Conservation (phyloP, 2,888 invertebrate genomes). For the Sphaerophoria taeniata region DNA sequence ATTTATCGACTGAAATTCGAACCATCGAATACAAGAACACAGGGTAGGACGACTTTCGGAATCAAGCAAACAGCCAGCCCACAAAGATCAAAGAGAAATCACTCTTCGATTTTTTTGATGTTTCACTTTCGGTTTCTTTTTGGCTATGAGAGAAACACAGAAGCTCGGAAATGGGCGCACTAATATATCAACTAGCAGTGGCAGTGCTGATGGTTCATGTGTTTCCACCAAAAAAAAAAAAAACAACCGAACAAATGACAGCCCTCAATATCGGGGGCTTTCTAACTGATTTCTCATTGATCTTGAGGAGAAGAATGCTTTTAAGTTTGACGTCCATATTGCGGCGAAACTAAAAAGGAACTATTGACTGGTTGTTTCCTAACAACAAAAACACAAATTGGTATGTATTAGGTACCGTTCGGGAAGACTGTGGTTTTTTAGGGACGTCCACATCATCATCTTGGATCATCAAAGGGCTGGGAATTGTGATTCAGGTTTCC, state of each 20-base stretch:
- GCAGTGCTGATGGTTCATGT: slow-evolving; percentile 22
- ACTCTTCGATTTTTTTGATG: slow-evolving; percentile 59
- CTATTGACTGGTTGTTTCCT: slow-evolving; percentile 53
- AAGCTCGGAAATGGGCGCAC: slow-evolving; percentile 32
- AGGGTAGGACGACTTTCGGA: slow-evolving; percentile 28
- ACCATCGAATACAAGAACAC: slow-evolving; percentile 4
- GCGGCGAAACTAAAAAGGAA: slow-evolving; percentile 66
- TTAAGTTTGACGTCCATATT: slow-evolving; percentile 42
- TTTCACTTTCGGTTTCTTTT: slow-evolving; percentile 58
- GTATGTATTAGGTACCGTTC: background rate
- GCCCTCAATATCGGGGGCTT: slow-evolving; percentile 4
- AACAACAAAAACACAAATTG: slow-evolving; percentile 47
- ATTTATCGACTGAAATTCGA: slow-evolving; percentile 70
- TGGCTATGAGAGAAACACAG: slow-evolving; percentile 8
- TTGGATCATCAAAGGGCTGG: slow-evolving; percentile 66
- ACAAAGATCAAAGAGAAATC: slow-evolving; percentile 66
- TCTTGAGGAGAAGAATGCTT: slow-evolving; percentile 41
- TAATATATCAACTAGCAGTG: slow-evolving; percentile 15
- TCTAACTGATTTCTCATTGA: slow-evolving; percentile 16
- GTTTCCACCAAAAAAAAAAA: slow-evolving; percentile 45
- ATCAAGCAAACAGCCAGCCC: background rate
- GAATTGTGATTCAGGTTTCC: slow-evolving; percentile 56
- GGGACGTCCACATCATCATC: slow-evolving; percentile 33
- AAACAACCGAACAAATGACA: slow-evolving; percentile 47
- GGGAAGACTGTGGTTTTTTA: background rate